phyloP scores from a whole-genome alignment of 1,140 invertebrate species.

The Camponotus floridanus region DNA sequence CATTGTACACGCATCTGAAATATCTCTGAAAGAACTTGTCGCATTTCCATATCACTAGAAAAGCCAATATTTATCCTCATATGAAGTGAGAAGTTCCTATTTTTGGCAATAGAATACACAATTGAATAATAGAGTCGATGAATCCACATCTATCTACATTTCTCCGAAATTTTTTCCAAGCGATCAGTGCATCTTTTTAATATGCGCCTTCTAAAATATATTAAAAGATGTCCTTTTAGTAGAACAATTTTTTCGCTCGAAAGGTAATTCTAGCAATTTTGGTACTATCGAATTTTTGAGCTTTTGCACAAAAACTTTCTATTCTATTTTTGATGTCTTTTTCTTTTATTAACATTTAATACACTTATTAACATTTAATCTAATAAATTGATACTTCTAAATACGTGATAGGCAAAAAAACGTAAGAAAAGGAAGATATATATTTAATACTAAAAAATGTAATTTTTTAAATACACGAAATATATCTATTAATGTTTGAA shows the following conservation, averaged over 20 bases:
- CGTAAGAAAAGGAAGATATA: not conserved
- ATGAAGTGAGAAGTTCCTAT: not conserved
- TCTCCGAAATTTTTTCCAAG: conserved; percentile 4
- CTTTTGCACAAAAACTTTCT: not conserved
- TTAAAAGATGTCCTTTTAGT: not conserved
- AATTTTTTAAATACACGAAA: not conserved
- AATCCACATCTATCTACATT: not conserved
- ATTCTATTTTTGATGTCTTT: not conserved
- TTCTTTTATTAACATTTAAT: not conserved
- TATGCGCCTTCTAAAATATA: not conserved
- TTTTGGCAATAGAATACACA: not conserved
- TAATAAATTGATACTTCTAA: not conserved
- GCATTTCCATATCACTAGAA: not conserved
- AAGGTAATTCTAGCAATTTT: conserved; percentile 15
- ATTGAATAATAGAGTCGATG: not conserved
- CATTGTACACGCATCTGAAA: not conserved
- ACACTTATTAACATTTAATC: not conserved
- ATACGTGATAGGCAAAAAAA: not conserved
- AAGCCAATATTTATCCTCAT: not conserved
- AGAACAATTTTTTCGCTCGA: conserved; percentile 47
- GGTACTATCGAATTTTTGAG: not conserved
- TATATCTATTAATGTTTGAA: not conserved
- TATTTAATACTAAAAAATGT: not conserved
- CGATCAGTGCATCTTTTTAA: conserved; percentile 1
- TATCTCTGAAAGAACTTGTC: conserved; percentile 20